A percentile compares a stretch with the other conserved stretches of the same genome.
Conservation (phyloP, 2,888 invertebrate species). For the Acleris sparsana region DNA sequence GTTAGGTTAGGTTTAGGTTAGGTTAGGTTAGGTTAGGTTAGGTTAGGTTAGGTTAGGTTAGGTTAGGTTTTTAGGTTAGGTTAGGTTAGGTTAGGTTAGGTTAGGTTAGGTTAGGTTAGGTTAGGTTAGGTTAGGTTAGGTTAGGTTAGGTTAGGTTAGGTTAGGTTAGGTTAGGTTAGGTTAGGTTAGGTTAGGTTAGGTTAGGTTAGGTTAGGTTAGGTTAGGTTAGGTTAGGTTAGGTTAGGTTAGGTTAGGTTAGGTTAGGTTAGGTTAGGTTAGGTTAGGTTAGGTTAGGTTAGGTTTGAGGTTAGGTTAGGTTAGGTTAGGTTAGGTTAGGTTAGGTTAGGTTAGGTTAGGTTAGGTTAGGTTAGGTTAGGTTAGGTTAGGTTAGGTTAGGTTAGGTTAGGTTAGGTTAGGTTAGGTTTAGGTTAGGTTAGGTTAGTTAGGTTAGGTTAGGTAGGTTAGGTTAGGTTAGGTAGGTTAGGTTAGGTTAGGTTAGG, state of each 20-base stretch:
- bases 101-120: constrained; percentile 24
- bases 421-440: no score
- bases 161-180: constrained; percentile 15
- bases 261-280: constrained; percentile 23
- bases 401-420: constrained; percentile 38
- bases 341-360: constrained; percentile 29
- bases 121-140: constrained; percentile 21
- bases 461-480: no score
- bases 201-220: constrained; percentile 22
- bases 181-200: constrained; percentile 19
- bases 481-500: constrained; percentile 39
- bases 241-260: constrained; percentile 24
- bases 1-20: constrained; percentile 20
- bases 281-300: constrained; percentile 14
- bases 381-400: constrained; percentile 35
- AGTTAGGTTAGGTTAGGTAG: no score
- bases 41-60: constrained; percentile 23
- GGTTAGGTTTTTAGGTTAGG: constrained; percentile 22
- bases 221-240: constrained; percentile 22
- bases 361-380: constrained; percentile 25
- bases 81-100: constrained; percentile 20
- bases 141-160: constrained; percentile 19
- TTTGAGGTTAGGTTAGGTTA: no score
- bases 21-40: constrained; percentile 24
- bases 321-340: constrained; percentile 22